Evolutionary conservation across 64 coral and sea anemone species (phyloP).

Genomic region (Pocillopora damicornis): DNA sequence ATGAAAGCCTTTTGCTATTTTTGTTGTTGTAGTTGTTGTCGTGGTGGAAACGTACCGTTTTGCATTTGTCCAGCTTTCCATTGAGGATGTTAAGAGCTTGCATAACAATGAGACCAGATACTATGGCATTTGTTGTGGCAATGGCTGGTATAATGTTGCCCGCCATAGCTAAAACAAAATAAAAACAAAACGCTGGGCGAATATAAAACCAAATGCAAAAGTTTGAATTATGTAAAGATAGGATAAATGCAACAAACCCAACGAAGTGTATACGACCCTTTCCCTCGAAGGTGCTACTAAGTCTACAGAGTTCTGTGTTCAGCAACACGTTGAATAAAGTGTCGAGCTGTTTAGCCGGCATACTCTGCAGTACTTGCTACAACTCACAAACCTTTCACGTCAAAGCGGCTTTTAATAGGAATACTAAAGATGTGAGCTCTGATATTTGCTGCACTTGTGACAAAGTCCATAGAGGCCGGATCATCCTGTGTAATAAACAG

Average conservation of each 20-base stretch:
- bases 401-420: slow-evolving; percentile 91
- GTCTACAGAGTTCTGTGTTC: no score
- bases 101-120: slow-evolving; percentile 93
- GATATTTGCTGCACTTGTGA: slow-evolving; percentile 89
- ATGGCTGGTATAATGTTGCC: slow-evolving; percentile 99
- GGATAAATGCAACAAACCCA: no score
- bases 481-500: slow-evolving; percentile 60
- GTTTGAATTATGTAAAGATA: background rate
- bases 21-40: no score
- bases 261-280: no score
- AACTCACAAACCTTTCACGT: slow-evolving; percentile 75
- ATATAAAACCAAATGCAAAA: background rate
- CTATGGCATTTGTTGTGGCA: slow-evolving; percentile 97
- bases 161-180: slow-evolving; percentile 76
- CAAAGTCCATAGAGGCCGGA: slow-evolving; percentile 89
- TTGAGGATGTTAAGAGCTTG: slow-evolving; percentile 79
- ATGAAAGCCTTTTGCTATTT: no score
- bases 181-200: background rate
- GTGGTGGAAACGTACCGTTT: slow-evolving; percentile 56
- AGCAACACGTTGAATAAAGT: no score
- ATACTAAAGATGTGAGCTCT: slow-evolving; percentile 95
- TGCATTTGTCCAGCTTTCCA: slow-evolving; percentile 82
- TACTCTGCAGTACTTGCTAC: background rate
- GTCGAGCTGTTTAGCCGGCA: no score
- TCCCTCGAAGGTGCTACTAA: no score